A percentile compares a stretch with the other conserved stretches of the same genome.
Evolutionary conservation across 1,140 invertebrate species (phyloP).

Genomic region (Piezodorus guildinii): DNA sequence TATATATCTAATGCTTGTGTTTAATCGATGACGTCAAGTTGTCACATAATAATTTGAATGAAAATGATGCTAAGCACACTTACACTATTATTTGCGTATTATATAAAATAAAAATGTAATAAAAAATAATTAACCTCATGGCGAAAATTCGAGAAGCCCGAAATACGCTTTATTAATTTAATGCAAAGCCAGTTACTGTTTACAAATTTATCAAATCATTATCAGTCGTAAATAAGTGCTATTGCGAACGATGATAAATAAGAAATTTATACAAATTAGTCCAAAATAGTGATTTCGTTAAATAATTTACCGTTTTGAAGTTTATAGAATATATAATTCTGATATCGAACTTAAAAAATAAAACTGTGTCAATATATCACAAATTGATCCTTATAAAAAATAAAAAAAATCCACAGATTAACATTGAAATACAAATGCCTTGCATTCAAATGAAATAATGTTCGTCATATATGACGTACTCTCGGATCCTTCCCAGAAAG

Average conservation of each 20-base stretch:
- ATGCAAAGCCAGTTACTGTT: not conserved
- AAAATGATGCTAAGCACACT: conserved; percentile 7
- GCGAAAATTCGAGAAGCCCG: not conserved
- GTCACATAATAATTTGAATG: not conserved
- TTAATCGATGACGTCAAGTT: not conserved
- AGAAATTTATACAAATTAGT: too few relatives aligned
- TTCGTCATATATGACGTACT: conserved; percentile 19
- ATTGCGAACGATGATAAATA: not conserved
- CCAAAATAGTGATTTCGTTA: too few relatives aligned
- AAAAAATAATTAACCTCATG: not conserved
- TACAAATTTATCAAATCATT: conserved; percentile 1
- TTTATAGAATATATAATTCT: too few relatives aligned
- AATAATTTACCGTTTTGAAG: too few relatives aligned
- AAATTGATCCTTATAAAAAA: not conserved
- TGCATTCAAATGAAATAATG: not conserved
- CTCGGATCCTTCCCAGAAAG: conserved; percentile 3
- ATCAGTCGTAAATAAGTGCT: conserved; percentile 2
- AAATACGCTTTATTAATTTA: not conserved
- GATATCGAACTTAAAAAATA: too few relatives aligned
- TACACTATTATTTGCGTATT: not conserved
- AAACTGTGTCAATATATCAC: not conserved
- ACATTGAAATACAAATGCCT: not conserved
- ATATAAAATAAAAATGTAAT: not conserved
- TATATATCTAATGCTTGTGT: conserved; percentile 11
- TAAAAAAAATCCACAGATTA: not conserved